Evolutionary conservation across 2,113 vertebrate genomes (phyloP).

Genomic region (Gambusia affinis): DNA sequence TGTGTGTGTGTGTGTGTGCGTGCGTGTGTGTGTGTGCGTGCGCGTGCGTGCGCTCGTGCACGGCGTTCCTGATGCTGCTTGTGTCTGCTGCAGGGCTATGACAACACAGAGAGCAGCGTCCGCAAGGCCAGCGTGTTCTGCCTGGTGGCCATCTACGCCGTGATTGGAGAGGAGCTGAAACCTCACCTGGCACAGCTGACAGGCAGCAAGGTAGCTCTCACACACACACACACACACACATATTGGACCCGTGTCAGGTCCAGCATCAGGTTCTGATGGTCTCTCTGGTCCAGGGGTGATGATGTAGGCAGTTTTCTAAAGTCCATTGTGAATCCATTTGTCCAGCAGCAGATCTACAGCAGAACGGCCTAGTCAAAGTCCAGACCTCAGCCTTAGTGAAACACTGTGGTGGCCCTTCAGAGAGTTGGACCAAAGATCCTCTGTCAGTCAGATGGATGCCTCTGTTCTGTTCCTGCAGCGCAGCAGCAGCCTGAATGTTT

Average conservation of each 20-base stretch:
- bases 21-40: slow-evolving; percentile 37
- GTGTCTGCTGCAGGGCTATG: slow-evolving; percentile 87
- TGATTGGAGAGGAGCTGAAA: slow-evolving; percentile 98
- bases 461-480: too few relatives aligned
- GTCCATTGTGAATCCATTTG: too few relatives aligned
- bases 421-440: too few relatives aligned
- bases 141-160: slow-evolving; percentile 97
- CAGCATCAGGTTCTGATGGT: neutral
- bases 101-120: slow-evolving; percentile 98
- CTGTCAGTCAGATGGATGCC: too few relatives aligned
- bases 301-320: too few relatives aligned
- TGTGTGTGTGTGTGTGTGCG: too few relatives aligned
- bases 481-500: too few relatives aligned
- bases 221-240: slow-evolving; percentile 5
- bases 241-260: neutral
- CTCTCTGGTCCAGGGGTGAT: neutral
- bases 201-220: slow-evolving; percentile 83
- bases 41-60: too few relatives aligned
- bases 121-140: slow-evolving; percentile 99
- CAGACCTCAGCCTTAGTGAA: too few relatives aligned
- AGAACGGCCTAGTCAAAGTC: neutral
- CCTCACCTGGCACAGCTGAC: slow-evolving; percentile 98
- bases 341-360: neutral
- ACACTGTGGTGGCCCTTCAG: too few relatives aligned
- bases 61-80: slow-evolving; percentile 19